A percentile compares a stretch with the other conserved stretches of the same genome.
These are phyloP conservation scores for Tursiops truncatus DNA, from an alignment of 2,113 vertebrate genomes.

Conservation along the genomic window DNA sequence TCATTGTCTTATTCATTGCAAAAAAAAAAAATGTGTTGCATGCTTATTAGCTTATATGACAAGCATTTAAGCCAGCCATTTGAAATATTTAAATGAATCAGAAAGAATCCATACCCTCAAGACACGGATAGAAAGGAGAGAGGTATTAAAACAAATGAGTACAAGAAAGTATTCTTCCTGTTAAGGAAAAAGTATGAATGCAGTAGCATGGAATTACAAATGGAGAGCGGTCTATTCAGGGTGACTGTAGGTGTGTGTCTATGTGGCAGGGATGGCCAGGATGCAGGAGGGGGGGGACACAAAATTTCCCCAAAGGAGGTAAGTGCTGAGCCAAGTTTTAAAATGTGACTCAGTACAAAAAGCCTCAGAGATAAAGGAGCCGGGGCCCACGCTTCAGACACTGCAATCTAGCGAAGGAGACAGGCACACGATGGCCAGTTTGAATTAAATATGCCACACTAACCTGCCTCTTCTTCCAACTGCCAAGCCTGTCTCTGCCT, in stretches of 20 bases:
- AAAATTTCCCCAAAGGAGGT: neutral
- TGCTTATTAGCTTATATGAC: neutral
- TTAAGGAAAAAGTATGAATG: neutral
- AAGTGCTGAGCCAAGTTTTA: neutral
- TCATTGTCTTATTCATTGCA: neutral
- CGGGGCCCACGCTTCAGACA: neutral
- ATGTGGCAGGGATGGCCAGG: neutral
- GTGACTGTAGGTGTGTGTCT: neutral
- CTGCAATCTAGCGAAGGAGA: neutral
- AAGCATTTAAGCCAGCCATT: neutral
- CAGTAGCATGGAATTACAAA: neutral
- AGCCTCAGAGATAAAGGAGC: neutral
- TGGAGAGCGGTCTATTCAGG: neutral
- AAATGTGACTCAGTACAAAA: neutral
- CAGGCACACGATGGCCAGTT: neutral
- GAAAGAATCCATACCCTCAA: neutral
- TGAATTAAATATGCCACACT: neutral
- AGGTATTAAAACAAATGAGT: neutral
- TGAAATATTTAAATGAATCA: neutral
- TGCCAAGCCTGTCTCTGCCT: neutral
- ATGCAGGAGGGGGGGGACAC: neutral
- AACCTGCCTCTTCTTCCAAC: neutral
- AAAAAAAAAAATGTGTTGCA: neutral
- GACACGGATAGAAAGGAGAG: neutral
- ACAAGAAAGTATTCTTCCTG: neutral